Evolutionary conservation across 2,888 invertebrate genomes (phyloP), one percentile per base, ranked within the genome.

Genomic region (Drosophila hamatofila): DNA sequence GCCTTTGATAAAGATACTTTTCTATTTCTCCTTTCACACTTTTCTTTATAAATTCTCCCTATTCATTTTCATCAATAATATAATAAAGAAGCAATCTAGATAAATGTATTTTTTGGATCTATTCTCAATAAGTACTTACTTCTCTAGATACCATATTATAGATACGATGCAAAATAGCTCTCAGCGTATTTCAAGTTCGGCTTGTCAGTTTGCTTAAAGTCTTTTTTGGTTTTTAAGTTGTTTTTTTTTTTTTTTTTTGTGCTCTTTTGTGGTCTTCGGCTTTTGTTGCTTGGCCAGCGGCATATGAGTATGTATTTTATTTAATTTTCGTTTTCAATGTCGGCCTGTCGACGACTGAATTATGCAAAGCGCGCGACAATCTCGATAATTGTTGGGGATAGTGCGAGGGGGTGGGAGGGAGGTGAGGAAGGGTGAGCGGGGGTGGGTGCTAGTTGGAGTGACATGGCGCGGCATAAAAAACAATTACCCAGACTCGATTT

Each of bases 291-390:
- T 14, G 37, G 41, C 67, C 41, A 49, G 41, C 67, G 23, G 51
- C 68, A 46, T 67, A 41, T 58, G 55, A 49, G 41, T 64, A 46
- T 62, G 25, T 75, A 71, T 67, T 71, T 71, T 80, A 75, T 79
- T 70, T 75, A 71, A 65, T 73, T 88, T 82, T 81, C 61, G 72
- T 76, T 85, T 89, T 89, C 86, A 87, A 87, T 89, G 86, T 89
- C 86, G 83, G 63, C 7, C 58, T 55, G 69, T 52, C 64, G 37
- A n/a, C 16, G 48, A 72, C 69, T 84, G 71, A 78, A 87, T 89
- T 88, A 88, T 86, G 89, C 85, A 82, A 73, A 83, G 69, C 71
- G 67, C 44, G 58, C 55, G 61, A 56, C 77, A 65, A 64, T 61
- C 75, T 61, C 25, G 35, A 42, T 58, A 35, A 37, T 54, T 39